Base-by-base conservation (phyloP, 1,140 invertebrate genomes). In the Brachionus rotundiformis region DNA sequence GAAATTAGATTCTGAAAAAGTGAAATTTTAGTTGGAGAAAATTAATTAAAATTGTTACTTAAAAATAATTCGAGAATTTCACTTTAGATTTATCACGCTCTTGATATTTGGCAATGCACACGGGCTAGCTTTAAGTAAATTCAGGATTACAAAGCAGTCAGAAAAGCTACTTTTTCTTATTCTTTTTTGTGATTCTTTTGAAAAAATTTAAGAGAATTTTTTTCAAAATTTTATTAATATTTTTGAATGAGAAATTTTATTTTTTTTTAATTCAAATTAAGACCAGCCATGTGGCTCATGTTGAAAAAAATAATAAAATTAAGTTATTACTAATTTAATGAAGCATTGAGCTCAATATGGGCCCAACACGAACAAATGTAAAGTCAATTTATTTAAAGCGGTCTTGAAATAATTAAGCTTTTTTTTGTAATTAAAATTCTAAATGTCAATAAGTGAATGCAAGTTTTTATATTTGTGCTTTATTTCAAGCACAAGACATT, bases 401-500 rank as follows among this genome's bases (percentile, higher is more conserved):
- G 39, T 16, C 47, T 54, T 25, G 47, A 54, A 54, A 19, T 54
- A 54, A 54, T 54, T 19, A 54, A 54, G 19, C n/a, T n/a, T n/a
- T n/a, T 54, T 54, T 54, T 54, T 54, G 47, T 54, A 54, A 54
- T 54, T 54, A 54, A 54, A 41, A 54, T 19, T 54, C n/a, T 54
- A 54, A 54, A 54, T 54, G 47, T 19, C 47, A 54, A 19, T 54
- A n/a, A n/a, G n/a, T 54, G 8, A 54, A 54, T 54, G 19, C 47
- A 54, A 19, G n/a, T 54, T 16, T 54, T 8, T 19, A 19, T 54
- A 54, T 16, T 54, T 19, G 47, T 54, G 23, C 47, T 54, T 54
- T 54, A 10, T 54, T 23, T n/a, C n/a, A 54, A 54, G 19, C 47
- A 54, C 47, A 8, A 54, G 23, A 54, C 47, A 54, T 54, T 54